A percentile compares a stretch with the other conserved stretches of the same genome.
Evolutionary conservation across 2,797 vertebrate genomes (phyloP).

Genomic region (Phrynocephalus guinanensis): DNA sequence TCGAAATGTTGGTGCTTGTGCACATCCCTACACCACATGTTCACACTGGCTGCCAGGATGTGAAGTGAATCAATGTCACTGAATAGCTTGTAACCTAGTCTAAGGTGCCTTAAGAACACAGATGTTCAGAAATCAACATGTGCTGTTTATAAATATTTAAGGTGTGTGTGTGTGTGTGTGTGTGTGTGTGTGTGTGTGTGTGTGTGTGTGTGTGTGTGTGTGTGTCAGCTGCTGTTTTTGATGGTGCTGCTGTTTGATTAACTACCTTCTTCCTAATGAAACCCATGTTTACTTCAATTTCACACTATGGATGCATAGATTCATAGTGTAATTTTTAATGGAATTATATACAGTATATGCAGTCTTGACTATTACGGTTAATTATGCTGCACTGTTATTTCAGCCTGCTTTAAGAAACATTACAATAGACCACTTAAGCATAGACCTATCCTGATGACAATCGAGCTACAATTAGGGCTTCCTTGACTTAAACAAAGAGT

Average conservation of each 20-base stretch:
- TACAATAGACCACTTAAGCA: neutral
- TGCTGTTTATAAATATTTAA: slow-evolving; percentile 7
- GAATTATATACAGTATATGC: neutral
- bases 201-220: too few relatives aligned
- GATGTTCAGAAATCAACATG: neutral
- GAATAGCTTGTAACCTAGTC: neutral
- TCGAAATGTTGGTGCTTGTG: too few relatives aligned
- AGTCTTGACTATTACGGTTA: neutral
- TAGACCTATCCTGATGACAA: slow-evolving; percentile 12
- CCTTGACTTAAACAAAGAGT: neutral
- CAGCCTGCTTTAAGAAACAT: slow-evolving; percentile 18
- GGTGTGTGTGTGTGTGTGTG: neutral
- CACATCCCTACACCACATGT: too few relatives aligned
- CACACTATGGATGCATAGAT: neutral
- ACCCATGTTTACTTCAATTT: slow-evolving; percentile 13
- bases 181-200: too few relatives aligned
- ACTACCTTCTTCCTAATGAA: neutral
- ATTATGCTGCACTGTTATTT: slow-evolving; percentile 15
- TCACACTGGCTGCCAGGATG: too few relatives aligned
- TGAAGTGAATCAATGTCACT: too few relatives aligned
- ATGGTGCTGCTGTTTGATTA: neutral
- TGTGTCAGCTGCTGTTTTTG: too few relatives aligned
- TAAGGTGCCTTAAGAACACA: neutral
- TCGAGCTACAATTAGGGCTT: slow-evolving; percentile 19
- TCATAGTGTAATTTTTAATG: neutral